Conservation (phyloP, 2,888 invertebrate genomes). For the Aquatica leii region DNA sequence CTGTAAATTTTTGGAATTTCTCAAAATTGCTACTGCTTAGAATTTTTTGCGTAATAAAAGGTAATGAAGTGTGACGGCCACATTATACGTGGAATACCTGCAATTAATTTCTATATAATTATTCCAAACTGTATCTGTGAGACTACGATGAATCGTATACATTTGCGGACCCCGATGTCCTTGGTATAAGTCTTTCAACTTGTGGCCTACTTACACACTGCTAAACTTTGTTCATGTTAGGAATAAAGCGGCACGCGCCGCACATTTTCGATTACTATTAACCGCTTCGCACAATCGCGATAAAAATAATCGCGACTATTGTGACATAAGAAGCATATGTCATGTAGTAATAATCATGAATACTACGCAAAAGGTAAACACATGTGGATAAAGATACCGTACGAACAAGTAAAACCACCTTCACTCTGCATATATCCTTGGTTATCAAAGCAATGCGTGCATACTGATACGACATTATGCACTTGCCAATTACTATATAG, state of each 20-base stretch:
- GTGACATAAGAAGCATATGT: conserved; percentile 54
- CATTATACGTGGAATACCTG: conserved; percentile 45
- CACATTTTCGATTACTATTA: conserved; percentile 41
- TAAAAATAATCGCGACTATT: conserved; percentile 46
- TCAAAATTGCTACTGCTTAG: no score
- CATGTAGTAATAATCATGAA: conserved; percentile 19
- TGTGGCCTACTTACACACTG: conserved; percentile 60
- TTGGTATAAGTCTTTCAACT: conserved; percentile 76
- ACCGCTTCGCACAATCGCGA: conserved; percentile 46
- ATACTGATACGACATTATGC: conserved; percentile 24
- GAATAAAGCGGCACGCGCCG: conserved; percentile 46
- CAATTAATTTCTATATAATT: conserved; percentile 47
- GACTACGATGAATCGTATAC: conserved; percentile 57
- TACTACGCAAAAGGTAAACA: conserved; percentile 38
- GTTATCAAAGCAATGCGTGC: conserved; percentile 17
- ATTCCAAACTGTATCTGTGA: conserved; percentile 51
- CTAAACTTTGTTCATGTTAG: conserved; percentile 48
- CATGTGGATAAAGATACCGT: conserved; percentile 25
- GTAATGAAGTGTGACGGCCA: conserved; percentile 30
- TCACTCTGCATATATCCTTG: conserved; percentile 11
- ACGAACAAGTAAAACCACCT: conserved; percentile 22
- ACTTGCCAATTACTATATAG: conserved; percentile 19
- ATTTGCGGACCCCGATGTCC: conserved; percentile 69
- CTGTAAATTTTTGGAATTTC: no score
- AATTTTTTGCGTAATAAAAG: conserved; percentile 2